Percentiles rank a stretch among this genome's conserved stretches.
phyloP scores from a whole-genome alignment of 2,797 vertebrate genomes.

The Mergus octosetaceus region DNA sequence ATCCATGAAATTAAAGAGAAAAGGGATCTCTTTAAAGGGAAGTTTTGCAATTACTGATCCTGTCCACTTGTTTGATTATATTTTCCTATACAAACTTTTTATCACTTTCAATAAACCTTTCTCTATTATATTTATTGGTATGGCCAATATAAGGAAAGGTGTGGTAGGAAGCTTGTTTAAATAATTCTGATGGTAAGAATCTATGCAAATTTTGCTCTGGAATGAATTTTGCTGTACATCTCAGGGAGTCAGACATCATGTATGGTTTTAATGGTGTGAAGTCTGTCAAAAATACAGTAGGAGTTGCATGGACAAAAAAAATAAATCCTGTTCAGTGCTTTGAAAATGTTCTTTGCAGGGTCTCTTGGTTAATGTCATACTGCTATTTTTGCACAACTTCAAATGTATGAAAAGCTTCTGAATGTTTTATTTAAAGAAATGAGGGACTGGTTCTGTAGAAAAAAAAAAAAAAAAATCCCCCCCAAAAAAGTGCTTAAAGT shows the following conservation, averaged over 20 bases:
- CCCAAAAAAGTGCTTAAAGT: not conserved
- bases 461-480: not conserved
- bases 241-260: not conserved
- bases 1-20: constrained; percentile 74
- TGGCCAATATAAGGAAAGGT: not conserved
- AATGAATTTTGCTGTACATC: not conserved
- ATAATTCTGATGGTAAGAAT: not conserved
- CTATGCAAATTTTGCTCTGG: not conserved
- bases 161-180: not conserved
- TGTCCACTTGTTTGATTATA: not conserved
- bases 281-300: not conserved
- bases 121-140: not conserved
- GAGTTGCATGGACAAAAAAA: not conserved
- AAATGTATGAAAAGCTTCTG: not conserved
- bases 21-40: constrained; percentile 17
- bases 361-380: not conserved
- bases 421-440: constrained; percentile 30
- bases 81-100: not conserved
- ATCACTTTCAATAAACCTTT: not conserved
- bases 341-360: not conserved
- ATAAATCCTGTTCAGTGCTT: not conserved
- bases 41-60: constrained; percentile 37
- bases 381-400: not conserved
- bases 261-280: not conserved
- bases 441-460: not conserved